These are phyloP conservation scores for Sarotherodon lohbergeri DNA, from an alignment of 2,113 vertebrate species.

Conservation along the genomic window DNA sequence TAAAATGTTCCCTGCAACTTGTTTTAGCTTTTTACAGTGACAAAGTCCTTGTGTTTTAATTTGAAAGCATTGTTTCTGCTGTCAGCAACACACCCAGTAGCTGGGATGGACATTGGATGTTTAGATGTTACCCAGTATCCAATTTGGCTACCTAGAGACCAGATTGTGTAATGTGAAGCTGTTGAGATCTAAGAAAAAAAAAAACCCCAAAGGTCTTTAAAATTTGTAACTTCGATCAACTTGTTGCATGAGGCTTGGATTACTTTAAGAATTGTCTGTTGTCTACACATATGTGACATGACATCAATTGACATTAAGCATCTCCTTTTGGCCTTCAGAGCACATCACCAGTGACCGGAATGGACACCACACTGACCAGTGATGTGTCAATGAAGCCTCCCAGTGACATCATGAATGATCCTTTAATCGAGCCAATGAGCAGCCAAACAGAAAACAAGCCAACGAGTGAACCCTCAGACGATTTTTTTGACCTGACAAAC, in stretches of 20 bases:
- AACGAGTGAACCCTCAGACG: slow-evolving; percentile 34
- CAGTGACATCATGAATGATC: slow-evolving; percentile 32
- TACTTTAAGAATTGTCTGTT: neutral
- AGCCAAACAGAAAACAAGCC: slow-evolving; percentile 14
- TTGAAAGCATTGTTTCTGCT: neutral
- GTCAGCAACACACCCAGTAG: neutral
- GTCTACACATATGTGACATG: neutral
- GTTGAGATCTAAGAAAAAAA: neutral
- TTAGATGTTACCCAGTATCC: neutral
- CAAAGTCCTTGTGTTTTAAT: neutral
- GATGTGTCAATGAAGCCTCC: slow-evolving; percentile 3
- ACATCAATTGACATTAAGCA: neutral
- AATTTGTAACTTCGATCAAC: neutral
- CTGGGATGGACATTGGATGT: neutral
- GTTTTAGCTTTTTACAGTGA: neutral
- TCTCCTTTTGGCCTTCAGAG: slow-evolving; percentile 29
- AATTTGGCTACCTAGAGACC: neutral
- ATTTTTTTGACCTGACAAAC: slow-evolving; percentile 53
- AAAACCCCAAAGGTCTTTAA: neutral
- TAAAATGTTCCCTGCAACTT: neutral
- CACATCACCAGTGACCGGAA: slow-evolving; percentile 19
- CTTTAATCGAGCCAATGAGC: neutral
- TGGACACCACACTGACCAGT: slow-evolving; percentile 22
- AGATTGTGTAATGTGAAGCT: neutral
- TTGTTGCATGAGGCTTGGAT: neutral